Evolutionary conservation across 2,113 vertebrate genomes (phyloP).

Genomic region (Hipposideros armiger): DNA sequence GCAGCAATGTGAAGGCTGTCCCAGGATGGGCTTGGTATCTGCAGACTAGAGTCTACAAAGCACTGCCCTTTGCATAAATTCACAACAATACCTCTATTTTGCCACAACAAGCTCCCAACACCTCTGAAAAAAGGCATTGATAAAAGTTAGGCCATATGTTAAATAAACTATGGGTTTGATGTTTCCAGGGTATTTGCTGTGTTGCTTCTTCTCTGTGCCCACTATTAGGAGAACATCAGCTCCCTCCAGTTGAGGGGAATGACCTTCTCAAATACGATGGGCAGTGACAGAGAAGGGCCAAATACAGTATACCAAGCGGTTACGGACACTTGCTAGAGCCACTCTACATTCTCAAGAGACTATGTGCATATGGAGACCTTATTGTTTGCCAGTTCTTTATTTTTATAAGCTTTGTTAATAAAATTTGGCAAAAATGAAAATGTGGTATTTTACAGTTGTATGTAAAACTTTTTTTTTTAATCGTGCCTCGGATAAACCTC

Average conservation of each 20-base stretch:
- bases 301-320: no score
- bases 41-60: not conserved
- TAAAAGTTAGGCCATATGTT: not conserved
- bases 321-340: not conserved
- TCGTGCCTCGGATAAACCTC: no score
- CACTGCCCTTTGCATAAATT: constrained; percentile 14
- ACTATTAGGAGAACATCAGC: not conserved
- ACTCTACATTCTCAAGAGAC: not conserved
- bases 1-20: not conserved
- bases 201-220: not conserved
- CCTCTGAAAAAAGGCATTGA: not conserved
- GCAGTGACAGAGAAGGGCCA: not conserved
- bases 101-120: not conserved
- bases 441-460: not conserved
- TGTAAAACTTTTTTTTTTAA: constrained; percentile 15
- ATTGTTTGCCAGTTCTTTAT: not conserved
- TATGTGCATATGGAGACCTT: not conserved
- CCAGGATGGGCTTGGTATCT: not conserved
- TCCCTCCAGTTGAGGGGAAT: not conserved
- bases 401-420: constrained; percentile 11
- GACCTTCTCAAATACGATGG: not conserved
- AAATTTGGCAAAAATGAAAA: constrained; percentile 2
- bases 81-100: not conserved
- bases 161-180: not conserved
- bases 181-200: not conserved